Evolutionary conservation across 2,797 vertebrate genomes (phyloP).

Genomic region (Rhabdomys pumilio): DNA sequence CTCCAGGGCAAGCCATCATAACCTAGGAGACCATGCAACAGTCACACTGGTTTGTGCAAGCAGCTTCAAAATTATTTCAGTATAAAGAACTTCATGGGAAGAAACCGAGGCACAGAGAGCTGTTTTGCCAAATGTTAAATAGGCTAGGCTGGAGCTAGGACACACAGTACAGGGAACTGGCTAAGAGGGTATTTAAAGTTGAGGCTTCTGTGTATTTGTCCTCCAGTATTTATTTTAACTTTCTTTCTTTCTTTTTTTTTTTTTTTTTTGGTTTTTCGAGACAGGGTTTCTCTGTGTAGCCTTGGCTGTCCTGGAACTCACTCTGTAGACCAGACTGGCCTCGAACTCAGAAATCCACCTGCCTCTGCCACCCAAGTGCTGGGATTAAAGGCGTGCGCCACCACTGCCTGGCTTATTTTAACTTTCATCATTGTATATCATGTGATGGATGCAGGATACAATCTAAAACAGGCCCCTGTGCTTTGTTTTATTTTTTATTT

Average conservation of each 20-base stretch:
- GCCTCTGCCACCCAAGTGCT: too few relatives aligned
- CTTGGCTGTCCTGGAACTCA: too few relatives aligned
- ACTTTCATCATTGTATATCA: background rate
- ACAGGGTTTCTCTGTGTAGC: too few relatives aligned
- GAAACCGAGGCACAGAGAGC: background rate
- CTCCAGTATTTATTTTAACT: background rate
- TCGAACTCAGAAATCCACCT: too few relatives aligned
- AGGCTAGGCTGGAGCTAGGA: background rate
- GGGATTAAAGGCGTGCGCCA: too few relatives aligned
- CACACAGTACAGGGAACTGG: background rate
- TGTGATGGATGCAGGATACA: background rate
- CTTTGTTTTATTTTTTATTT: background rate
- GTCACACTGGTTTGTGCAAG: background rate
- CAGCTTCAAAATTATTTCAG: background rate
- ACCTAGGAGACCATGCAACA: background rate
- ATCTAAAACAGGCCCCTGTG: background rate
- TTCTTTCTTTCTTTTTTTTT: background rate
- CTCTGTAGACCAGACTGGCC: too few relatives aligned
- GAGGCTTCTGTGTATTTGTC: background rate
- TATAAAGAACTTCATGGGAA: background rate
- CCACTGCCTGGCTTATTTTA: background rate
- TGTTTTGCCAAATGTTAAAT: background rate
- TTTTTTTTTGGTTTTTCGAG: background rate
- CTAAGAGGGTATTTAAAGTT: background rate
- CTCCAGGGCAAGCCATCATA: conserved; percentile 23